These are phyloP conservation scores for Drosophila kurseongensis DNA, from an alignment of 1,140 invertebrate genomes.

Conservation along the genomic window DNA sequence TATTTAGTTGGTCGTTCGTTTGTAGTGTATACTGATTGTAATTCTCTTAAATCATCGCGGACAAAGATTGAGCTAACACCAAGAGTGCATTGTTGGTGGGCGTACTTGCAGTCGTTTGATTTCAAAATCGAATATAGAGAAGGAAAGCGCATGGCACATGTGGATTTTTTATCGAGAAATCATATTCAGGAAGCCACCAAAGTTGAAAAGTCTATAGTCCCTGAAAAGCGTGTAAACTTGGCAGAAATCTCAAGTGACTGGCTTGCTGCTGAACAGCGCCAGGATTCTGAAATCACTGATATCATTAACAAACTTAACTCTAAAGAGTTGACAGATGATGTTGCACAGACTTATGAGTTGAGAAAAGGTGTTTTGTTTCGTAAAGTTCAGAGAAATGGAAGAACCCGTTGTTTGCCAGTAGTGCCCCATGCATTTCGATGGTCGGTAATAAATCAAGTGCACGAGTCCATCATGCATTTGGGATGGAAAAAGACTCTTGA, in stretches of 20 bases:
- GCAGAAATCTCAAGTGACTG: slow-evolving; percentile 8
- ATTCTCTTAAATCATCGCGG: slow-evolving; percentile 7
- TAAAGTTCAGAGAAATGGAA: slow-evolving; percentile 11
- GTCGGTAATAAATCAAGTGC: slow-evolving; percentile 14
- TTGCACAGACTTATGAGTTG: slow-evolving; percentile 19
- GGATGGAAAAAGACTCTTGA: slow-evolving; percentile 12
- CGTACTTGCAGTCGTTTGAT: slow-evolving; percentile 1
- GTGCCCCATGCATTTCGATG: slow-evolving; percentile 5
- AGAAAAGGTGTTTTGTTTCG: slow-evolving; percentile 6
- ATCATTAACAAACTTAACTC: slow-evolving; percentile 14
- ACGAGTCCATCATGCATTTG: slow-evolving; percentile 8
- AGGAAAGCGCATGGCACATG: slow-evolving; percentile 20
- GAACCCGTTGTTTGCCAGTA: slow-evolving; percentile 13
- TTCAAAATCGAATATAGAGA: slow-evolving; percentile 16
- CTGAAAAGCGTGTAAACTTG: not conserved
- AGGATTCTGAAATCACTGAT: slow-evolving; percentile 6
- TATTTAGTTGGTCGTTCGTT: slow-evolving; percentile 6
- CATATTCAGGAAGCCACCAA: not conserved
- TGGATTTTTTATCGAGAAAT: slow-evolving; percentile 12
- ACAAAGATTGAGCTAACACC: slow-evolving; percentile 10
- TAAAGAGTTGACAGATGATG: slow-evolving; percentile 15
- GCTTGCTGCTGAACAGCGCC: slow-evolving; percentile 15
- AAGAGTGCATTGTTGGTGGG: not conserved
- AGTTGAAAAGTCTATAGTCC: not conserved
- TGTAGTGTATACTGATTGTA: slow-evolving; percentile 12